These are phyloP conservation scores for Brachyhypopomus gauderio DNA, from an alignment of 2,113 vertebrate species.

Conservation along the genomic window DNA sequence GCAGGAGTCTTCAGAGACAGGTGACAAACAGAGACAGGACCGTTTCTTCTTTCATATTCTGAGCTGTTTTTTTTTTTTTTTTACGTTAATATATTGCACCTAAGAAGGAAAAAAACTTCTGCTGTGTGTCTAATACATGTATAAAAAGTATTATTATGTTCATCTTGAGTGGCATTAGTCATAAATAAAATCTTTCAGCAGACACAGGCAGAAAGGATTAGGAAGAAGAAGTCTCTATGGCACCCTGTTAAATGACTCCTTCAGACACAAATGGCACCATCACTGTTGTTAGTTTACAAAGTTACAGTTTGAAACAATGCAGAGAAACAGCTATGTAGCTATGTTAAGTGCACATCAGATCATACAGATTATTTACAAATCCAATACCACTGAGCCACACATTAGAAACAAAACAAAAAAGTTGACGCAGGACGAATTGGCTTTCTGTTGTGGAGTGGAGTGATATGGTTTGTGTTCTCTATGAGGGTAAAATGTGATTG, in stretches of 20 bases:
- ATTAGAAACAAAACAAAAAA: background rate
- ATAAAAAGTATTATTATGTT: background rate
- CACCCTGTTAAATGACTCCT: conserved; percentile 33
- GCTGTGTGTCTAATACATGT: background rate
- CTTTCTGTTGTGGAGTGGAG: background rate
- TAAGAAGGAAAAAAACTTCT: background rate
- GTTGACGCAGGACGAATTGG: conserved; percentile 13
- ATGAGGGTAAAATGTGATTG: background rate
- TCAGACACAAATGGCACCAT: conserved; percentile 29
- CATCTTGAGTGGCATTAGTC: background rate
- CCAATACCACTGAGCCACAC: conserved; percentile 5
- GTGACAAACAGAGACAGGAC: background rate
- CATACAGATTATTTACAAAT: conserved; percentile 33
- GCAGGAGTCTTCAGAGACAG: background rate
- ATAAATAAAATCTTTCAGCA: background rate
- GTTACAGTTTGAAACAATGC: conserved; percentile 16
- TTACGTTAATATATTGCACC: background rate
- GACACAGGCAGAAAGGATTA: background rate
- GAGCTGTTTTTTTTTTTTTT: background rate
- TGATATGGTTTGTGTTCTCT: conserved; percentile 9
- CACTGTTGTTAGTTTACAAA: conserved; percentile 20
- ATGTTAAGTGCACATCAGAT: conserved; percentile 43
- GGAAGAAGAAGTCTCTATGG: conserved; percentile 34
- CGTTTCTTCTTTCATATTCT: background rate
- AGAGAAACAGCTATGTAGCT: conserved; percentile 20